Evolutionary conservation across 2,888 invertebrate genomes (phyloP).

Genomic region (Lampropteryx suffumata): DNA sequence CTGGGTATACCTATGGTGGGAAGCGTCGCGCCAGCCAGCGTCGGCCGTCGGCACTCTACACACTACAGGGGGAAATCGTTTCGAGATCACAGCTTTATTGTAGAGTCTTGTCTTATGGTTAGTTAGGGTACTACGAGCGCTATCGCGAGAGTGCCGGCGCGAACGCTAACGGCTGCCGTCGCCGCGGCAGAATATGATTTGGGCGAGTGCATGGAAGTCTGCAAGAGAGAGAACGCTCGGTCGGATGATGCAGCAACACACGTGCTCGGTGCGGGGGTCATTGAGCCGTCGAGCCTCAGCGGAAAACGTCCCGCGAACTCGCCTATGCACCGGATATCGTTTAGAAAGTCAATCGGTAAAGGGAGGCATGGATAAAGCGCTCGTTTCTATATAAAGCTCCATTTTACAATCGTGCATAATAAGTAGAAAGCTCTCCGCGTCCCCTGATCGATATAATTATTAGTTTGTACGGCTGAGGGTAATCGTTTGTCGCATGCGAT

Average conservation of each 20-base stretch:
- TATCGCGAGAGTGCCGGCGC: constrained; percentile 51
- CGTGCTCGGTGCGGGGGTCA: constrained; percentile 22
- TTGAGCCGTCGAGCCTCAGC: constrained; percentile 20
- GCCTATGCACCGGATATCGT: background rate
- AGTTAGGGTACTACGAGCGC: constrained; percentile 58
- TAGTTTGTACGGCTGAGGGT: background rate
- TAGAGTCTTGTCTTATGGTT: constrained; percentile 69
- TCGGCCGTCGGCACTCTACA: constrained; percentile 54
- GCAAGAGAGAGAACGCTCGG: constrained; percentile 82
- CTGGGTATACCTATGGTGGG: constrained; percentile 72
- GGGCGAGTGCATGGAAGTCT: constrained; percentile 91
- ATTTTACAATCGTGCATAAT: constrained; percentile 17
- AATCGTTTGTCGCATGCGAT: background rate
- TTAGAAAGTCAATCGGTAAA: background rate
- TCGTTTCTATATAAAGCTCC: constrained; percentile 8
- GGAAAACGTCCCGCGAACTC: background rate
- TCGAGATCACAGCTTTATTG: constrained; percentile 74
- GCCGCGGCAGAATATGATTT: constrained; percentile 86
- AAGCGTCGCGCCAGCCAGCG: constrained; percentile 54
- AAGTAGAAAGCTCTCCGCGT: constrained; percentile 5
- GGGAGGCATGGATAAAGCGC: background rate
- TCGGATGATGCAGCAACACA: constrained; percentile 52
- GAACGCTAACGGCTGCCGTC: constrained; percentile 81
- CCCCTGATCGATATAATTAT: constrained; percentile 5
- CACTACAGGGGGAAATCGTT: constrained; percentile 68